Base-by-base conservation (phyloP, 2,797 vertebrate genomes). In the Characodon lateralis region DNA sequence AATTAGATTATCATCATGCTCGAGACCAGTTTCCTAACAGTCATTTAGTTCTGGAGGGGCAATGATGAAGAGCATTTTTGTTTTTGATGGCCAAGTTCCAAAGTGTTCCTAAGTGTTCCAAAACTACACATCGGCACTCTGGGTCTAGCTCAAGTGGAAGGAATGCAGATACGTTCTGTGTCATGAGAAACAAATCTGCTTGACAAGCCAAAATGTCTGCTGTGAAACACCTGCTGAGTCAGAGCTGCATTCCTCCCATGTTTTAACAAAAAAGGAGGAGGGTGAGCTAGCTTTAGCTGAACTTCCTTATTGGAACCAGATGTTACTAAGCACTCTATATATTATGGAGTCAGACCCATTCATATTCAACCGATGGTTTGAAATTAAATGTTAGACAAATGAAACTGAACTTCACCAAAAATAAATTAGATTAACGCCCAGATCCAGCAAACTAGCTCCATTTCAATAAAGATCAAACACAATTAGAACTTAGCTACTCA, bases 201-300 rank as follows among this genome's bases (percentile, higher is more conserved):
- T 14, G 68, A 75, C n/a, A 48, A 74, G 80, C 69, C 72, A 66
- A 74, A 56, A 58, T 41, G 72, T 63, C 50, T 68, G 55, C 68
- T 74, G 55, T 48, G 76, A 75, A 74, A 39, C 59, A 75, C 43
- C 68, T 78, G 68, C 76, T 78, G 80, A 78, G 80, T 74, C 50
- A 74, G 72, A 71, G 43, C 39, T 78, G 68, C 41, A 55, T 72
- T 55, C 39, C 26, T 69, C 50, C 71, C 71, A 50, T 6, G 28
- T 20, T 58, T 43, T 41, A 43, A 31, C 59, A 31, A 16, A 18
- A 50, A 2, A 65, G 56, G 28, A 53, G 41, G 28, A 26, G 61
- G 7, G 1, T 10, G 16, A 28, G 65, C 39, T 61, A 13, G 31
- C 22, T 28, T 69, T 43, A 51, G 35, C 39, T 75, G n/a, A 20